Evolutionary conservation across 1,140 invertebrate species (phyloP), one percentile per base, ranked within the genome.

Genomic region (Ganaspis sp.): DNA sequence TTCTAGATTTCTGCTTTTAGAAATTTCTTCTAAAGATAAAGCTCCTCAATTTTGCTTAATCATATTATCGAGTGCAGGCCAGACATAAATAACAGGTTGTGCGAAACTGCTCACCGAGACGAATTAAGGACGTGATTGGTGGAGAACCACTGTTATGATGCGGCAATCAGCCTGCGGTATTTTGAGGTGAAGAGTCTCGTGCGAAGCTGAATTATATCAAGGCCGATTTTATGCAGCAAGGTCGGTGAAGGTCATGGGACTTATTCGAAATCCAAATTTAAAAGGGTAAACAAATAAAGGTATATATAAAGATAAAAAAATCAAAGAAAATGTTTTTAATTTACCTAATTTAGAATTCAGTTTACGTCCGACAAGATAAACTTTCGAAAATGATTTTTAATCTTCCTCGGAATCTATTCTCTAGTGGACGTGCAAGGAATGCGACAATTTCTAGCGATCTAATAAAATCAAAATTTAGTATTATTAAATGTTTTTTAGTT

Each of bases 91-190:
- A 64, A 64, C 58, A n/a, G 19, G 21, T 21, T 54, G 53, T 11
- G 26, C 23, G 19, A 26, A 26, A 29, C 23, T 29, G 5, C 29
- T 64, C 26, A 29, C 4, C 12, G 23, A 34, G 58, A 64, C 23
- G 15, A 34, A 15, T 58, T 29, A 64, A 29, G 19, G 9, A 15
- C 21, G 23, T 64, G 11, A 26, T 64, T 64, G 58, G 23, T 64
- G 58, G 58, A 64, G 58, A 34, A 64, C 58, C 58, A 64, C 23
- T 64, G 58, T 64, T 64, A 15, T 64, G 58, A 64, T 64, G 26
- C 58, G 58, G 12, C 21, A 64, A 64, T 64, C 58, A 64, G 23
- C 26, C 23, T 64, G 23, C 23, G 58, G 26, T 64, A 64, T 64
- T 64, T 64, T 29, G 58, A 64, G 23, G 26, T 64, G 58, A 64